Evolutionary conservation across 2,113 vertebrate species (phyloP), one percentile per base, ranked within the genome.

Genomic region (Australoheros scitulus): DNA sequence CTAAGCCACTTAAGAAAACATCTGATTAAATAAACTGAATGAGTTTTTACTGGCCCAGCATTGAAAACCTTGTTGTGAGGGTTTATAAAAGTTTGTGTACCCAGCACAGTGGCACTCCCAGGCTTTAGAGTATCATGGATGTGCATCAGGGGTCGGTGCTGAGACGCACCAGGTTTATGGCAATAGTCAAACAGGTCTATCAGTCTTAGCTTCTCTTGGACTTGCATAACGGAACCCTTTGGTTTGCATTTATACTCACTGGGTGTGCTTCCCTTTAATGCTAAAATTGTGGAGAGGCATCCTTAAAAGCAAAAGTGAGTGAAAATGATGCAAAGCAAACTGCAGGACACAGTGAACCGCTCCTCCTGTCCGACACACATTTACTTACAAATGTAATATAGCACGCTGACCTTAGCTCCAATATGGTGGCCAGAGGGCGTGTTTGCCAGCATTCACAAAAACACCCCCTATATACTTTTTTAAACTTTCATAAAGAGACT

Each of bases 371-470:
- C 18, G 34, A 76, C n/a, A 59, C 22, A 59, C 18, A 75, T n/a
- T n/a, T 38, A 43, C 34, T 80, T 20, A 55, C 6, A 41, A 18
- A 11, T 24, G 38, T 17, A 18, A 18, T 13, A 6, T 55, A 60
- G 38, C 55, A 56, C 2, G 5, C 17, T 11, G 15, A 61, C 18
- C 58, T 59, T 34, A 79, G 50, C 38, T 77, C 72, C 72, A 70
- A 63, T 9, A 80, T 85, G 80, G 83, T 74, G 15, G 52, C 57
- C 68, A 17, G 65, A 82, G 60, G 32, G 38, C 6, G 64, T 64
- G 61, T 64, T 59, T 55, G 26, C 26, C 61, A 77, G 34, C 10
- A 4, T 74, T 61, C 57, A 34, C 6, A 36, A 29, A 59, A 76
- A 76, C 2, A 20, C 60, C 80, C 10, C 14, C 13, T 63, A 20